Conservation (phyloP, 2,113 vertebrate species). For the Dolichotis patagonum region DNA sequence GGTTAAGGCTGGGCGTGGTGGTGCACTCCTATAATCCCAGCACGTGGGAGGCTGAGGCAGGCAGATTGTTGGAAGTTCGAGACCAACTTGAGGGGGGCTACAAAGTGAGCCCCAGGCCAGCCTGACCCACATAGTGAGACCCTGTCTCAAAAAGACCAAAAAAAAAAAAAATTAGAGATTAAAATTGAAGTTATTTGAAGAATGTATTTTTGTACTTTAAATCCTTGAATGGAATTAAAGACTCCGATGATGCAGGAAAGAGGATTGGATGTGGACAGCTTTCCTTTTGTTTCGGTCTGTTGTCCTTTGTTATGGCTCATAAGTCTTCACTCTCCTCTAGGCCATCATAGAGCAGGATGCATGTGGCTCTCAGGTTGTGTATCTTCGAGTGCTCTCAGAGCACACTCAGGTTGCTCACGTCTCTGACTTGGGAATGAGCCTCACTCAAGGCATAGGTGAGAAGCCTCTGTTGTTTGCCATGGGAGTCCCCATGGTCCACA, state of each 20-base stretch:
- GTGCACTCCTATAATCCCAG: no score
- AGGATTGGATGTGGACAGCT: not conserved
- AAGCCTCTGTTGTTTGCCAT: not conserved
- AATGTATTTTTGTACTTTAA: not conserved
- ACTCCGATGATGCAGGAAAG: not conserved
- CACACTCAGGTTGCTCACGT: not conserved
- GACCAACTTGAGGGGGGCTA: no score
- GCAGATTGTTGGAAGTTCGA: no score
- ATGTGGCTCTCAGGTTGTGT: not conserved
- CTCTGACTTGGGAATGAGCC: conserved; percentile 1
- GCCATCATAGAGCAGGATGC: not conserved
- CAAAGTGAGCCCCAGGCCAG: no score
- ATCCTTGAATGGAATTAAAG: not conserved
- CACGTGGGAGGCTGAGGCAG: no score
- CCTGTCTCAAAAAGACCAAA: no score
- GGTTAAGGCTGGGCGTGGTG: no score
- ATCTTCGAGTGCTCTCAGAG: not conserved
- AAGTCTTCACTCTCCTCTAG: not conserved
- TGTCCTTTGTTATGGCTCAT: not conserved
- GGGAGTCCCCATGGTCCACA: no score
- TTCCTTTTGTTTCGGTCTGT: not conserved
- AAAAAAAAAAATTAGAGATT: no score
- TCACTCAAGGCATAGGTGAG: not conserved
- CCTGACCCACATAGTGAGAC: no score
- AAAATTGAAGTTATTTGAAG: conserved; percentile 12